Evolutionary conservation across 2,888 invertebrate species (phyloP).

Genomic region (Drosophila pegasa): DNA sequence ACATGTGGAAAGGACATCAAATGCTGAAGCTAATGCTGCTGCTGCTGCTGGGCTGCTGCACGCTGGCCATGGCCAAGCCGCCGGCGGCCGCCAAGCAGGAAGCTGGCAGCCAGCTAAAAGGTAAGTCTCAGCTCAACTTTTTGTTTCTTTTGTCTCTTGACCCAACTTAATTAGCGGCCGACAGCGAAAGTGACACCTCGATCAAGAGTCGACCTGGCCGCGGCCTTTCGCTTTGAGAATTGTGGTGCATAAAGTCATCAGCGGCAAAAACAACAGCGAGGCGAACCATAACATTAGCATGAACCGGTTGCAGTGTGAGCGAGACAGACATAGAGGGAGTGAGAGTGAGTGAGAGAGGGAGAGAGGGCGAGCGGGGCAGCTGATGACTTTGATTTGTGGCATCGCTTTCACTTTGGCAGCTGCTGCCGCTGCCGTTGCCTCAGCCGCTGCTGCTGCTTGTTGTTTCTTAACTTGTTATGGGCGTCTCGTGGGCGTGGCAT

Average conservation of each 20-base stretch:
- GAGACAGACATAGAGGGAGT: background rate
- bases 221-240: slow-evolving; percentile 46
- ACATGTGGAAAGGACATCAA: slow-evolving; percentile 34
- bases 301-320: slow-evolving; percentile 44
- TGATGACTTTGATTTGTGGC: slow-evolving; percentile 72
- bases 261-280: slow-evolving; percentile 17
- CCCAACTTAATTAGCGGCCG: slow-evolving; percentile 25
- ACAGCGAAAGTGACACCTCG: slow-evolving; percentile 46
- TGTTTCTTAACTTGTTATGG: background rate
- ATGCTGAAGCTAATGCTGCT: slow-evolving; percentile 29
- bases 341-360: background rate
- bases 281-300: slow-evolving; percentile 32
- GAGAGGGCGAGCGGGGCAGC: slow-evolving; percentile 10
- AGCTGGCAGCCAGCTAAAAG: slow-evolving; percentile 49
- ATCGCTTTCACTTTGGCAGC: slow-evolving; percentile 71
- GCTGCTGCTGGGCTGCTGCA: slow-evolving; percentile 28
- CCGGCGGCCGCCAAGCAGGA: slow-evolving; percentile 51
- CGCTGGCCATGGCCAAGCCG: slow-evolving; percentile 40
- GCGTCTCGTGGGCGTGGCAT: slow-evolving; percentile 39
- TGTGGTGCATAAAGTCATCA: slow-evolving; percentile 46
- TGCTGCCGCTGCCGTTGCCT: slow-evolving; percentile 13
- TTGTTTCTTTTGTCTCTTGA: background rate
- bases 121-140: too few species aligned
- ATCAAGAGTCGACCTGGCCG: slow-evolving; percentile 1
- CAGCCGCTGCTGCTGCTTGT: too few species aligned